Evolutionary conservation across 2,113 vertebrate genomes (phyloP).

Genomic region (Grallaria varia): DNA sequence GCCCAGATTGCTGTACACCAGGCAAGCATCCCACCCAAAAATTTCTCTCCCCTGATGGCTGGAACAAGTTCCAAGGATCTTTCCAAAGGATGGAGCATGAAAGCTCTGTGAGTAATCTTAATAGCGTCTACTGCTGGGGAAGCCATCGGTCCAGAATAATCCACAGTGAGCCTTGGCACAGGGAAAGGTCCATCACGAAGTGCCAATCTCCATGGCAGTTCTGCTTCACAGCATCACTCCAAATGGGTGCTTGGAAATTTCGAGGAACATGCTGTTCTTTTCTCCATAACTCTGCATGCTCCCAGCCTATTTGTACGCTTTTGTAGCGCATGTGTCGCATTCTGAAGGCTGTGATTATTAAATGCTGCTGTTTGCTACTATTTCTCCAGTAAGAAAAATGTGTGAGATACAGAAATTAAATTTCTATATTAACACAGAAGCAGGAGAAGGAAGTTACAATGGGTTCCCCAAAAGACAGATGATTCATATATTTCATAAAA

Average conservation of each 20-base stretch:
- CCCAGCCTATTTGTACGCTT: not conserved
- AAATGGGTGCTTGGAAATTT: not conserved
- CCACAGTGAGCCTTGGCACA: not conserved
- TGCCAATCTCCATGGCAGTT: not conserved
- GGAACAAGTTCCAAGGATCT: not conserved
- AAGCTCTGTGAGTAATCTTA: slow-evolving; percentile 28
- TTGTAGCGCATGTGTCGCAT: not conserved
- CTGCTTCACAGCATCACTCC: not conserved
- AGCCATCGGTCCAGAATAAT: slow-evolving; percentile 17
- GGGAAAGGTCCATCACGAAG: accelerated
- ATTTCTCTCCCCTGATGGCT: not conserved
- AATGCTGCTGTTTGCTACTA: not conserved
- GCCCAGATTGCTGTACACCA: slow-evolving; percentile 9
- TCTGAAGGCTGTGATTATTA: slow-evolving; percentile 25
- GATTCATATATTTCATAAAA: slow-evolving; percentile 59
- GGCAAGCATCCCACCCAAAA: slow-evolving; percentile 3
- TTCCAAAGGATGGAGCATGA: not conserved
- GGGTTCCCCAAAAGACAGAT: slow-evolving; percentile 32
- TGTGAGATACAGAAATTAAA: slow-evolving; percentile 35
- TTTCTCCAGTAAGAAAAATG: not conserved
- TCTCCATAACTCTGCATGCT: not conserved
- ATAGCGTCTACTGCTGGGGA: slow-evolving; percentile 35
- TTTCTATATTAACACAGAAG: not conserved
- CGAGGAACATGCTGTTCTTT: not conserved
- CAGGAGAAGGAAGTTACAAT: not conserved